Conservation (phyloP, 2,797 vertebrate species). For the Australoheros facetus region DNA sequence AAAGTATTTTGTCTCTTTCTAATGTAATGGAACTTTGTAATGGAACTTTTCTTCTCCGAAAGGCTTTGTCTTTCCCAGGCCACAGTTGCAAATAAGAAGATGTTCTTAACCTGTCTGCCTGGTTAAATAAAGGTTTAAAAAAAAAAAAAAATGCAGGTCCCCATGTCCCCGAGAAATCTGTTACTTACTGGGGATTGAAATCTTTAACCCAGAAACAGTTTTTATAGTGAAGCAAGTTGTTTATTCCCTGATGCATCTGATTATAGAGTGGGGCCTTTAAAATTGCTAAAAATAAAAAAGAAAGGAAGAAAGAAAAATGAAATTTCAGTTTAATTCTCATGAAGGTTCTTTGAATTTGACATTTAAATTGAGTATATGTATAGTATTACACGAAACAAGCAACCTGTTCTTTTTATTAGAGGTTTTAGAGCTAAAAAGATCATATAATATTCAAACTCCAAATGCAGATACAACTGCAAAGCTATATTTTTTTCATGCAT, state of each 20-base stretch:
- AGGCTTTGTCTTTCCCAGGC: too few species aligned
- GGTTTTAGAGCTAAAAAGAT: background rate
- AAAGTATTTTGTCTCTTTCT: conserved; percentile 20
- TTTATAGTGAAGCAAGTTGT: background rate
- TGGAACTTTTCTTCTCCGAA: too few species aligned
- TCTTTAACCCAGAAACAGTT: background rate
- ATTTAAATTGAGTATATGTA: background rate
- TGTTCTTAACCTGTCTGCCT: too few species aligned
- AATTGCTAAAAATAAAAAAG: background rate
- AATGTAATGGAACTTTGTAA: too few species aligned
- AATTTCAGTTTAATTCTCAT: background rate
- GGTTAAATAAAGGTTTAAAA: too few species aligned
- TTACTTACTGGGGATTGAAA: background rate
- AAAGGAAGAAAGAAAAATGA: background rate
- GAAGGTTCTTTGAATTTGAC: background rate
- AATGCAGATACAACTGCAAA: background rate
- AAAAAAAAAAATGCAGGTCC: too few species aligned
- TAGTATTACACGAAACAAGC: background rate
- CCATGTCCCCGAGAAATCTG: background rate
- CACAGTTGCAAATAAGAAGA: too few species aligned
- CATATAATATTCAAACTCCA: background rate
- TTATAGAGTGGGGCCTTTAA: background rate
- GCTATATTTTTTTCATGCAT: background rate
- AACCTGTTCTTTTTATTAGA: background rate
- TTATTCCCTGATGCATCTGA: background rate